phyloP scores from a whole-genome alignment of 2,113 vertebrate genomes.

The Marmota flaviventris region DNA sequence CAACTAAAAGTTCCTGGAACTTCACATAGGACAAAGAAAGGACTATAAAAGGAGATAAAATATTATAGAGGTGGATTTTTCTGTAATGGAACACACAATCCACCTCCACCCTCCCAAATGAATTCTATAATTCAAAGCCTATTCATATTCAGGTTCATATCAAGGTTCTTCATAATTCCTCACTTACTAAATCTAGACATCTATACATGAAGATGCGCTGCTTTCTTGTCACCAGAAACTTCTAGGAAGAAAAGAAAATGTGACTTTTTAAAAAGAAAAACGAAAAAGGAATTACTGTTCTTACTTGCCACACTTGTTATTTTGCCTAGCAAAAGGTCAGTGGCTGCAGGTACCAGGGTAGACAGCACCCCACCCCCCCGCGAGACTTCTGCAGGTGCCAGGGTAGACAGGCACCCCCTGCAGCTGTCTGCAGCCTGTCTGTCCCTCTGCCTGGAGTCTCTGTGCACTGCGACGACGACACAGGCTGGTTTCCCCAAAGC shows the following conservation, averaged over 20 bases:
- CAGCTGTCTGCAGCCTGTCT: slow-evolving; percentile 28
- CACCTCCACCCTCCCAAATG: not conserved
- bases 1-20: not conserved
- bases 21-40: not conserved
- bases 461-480: slow-evolving; percentile 26
- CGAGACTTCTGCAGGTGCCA: not conserved
- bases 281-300: not conserved
- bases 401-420: not conserved
- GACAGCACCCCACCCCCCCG: not conserved
- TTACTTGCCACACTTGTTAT: not conserved
- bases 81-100: not conserved
- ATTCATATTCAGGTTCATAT: not conserved
- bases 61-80: not conserved
- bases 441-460: not conserved
- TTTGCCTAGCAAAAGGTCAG: not conserved
- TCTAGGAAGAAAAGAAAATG: not conserved
- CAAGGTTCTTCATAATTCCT: not conserved
- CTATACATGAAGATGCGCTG: not conserved
- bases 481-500: not conserved
- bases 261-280: not conserved
- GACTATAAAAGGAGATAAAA: not conserved
- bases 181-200: not conserved
- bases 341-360: not conserved
- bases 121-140: not conserved
- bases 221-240: not conserved